A percentile compares a stretch with the other conserved stretches of the same genome.
phyloP scores from a whole-genome alignment of 1,140 invertebrate genomes.

The Agraylea sexmaculata region DNA sequence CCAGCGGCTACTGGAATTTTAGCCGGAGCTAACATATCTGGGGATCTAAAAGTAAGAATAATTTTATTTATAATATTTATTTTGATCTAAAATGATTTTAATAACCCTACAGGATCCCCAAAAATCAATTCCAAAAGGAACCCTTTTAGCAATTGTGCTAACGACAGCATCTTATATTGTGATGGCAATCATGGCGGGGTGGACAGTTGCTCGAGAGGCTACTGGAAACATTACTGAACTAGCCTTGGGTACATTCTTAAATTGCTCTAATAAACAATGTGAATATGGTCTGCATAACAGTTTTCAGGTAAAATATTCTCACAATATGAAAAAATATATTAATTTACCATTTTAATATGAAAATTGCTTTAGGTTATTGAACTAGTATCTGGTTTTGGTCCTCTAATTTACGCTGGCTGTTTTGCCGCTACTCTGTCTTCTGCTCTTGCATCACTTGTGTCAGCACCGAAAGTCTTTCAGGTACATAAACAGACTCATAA shows the following conservation, averaged over 20 bases:
- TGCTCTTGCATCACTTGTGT: constrained; percentile 88
- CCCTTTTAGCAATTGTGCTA: constrained; percentile 73
- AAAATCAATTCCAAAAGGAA: constrained; percentile 82
- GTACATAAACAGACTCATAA: constrained; percentile 22
- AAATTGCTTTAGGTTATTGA: constrained; percentile 72
- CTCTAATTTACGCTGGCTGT: constrained; percentile 90
- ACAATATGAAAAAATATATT: no score
- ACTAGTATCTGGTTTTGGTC: constrained; percentile 77
- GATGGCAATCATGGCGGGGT: constrained; percentile 70
- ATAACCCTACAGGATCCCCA: constrained; percentile 67
- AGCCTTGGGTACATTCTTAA: constrained; percentile 34
- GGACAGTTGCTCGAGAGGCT: constrained; percentile 61
- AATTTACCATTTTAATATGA: no score
- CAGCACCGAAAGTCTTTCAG: constrained; percentile 89
- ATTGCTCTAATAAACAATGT: constrained; percentile 42
- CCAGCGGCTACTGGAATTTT: constrained; percentile 93
- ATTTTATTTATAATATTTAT: constrained; percentile 12
- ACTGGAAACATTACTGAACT: constrained; percentile 51
- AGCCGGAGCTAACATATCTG: constrained; percentile 89
- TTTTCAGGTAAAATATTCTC: constrained; percentile 51
- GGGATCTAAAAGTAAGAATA: constrained; percentile 65
- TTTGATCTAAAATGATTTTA: constrained; percentile 5
- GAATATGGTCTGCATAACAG: constrained; percentile 71
- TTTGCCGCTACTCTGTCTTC: constrained; percentile 94
- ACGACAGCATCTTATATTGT: constrained; percentile 74